phyloP scores from a whole-genome alignment of 2,888 invertebrate genomes.

The Dryococelus australis region DNA sequence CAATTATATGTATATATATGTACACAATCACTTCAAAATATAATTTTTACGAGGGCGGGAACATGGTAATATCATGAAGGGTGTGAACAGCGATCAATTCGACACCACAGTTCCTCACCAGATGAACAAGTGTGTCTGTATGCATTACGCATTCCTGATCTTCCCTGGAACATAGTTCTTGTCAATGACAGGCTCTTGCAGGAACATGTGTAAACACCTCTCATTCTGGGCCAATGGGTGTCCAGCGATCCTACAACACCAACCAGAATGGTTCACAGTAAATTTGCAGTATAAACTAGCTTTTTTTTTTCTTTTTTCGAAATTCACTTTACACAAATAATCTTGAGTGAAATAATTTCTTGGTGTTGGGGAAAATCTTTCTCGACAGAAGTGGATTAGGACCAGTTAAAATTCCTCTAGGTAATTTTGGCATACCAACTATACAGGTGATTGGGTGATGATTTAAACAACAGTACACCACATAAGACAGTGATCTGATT shows the following conservation, averaged over 20 bases:
- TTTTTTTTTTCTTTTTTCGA: too few relatives aligned
- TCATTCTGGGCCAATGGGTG: constrained; percentile 99
- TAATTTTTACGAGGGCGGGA: background rate
- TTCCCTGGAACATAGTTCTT: constrained; percentile 99
- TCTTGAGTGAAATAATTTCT: too few relatives aligned
- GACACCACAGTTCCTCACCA: background rate
- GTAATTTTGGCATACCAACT: too few relatives aligned
- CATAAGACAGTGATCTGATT: too few relatives aligned
- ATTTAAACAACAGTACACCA: too few relatives aligned
- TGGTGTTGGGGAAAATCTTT: too few relatives aligned
- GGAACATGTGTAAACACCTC: constrained; percentile 98
- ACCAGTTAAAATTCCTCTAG: too few relatives aligned
- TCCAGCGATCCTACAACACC: constrained; percentile 85
- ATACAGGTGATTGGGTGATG: too few relatives aligned
- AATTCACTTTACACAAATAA: too few relatives aligned
- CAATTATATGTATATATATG: background rate
- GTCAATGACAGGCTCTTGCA: constrained; percentile 96
- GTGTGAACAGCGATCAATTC: background rate
- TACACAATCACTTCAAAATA: background rate
- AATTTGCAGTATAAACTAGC: background rate
- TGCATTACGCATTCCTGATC: constrained; percentile 89
- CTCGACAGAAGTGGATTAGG: too few relatives aligned
- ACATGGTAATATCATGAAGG: background rate
- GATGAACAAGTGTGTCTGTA: background rate
- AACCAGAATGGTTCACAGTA: constrained; percentile 37